These are phyloP conservation scores for Agriopis leucophaearia DNA, from an alignment of 2,888 invertebrate species.

Conservation along the genomic window DNA sequence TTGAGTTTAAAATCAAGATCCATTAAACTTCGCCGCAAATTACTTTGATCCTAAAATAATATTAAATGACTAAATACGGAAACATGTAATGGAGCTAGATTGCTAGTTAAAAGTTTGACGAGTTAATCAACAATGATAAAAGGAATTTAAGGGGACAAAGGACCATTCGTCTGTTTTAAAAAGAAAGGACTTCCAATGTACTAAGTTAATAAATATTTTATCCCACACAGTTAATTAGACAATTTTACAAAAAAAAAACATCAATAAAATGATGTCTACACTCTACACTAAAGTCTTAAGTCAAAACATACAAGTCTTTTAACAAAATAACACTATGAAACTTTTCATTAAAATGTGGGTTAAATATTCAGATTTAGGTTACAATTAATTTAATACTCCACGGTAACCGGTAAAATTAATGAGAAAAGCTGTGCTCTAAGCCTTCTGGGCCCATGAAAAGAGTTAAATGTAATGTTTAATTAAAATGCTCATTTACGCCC, in stretches of 20 bases:
- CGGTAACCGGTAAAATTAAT: conserved; percentile 55
- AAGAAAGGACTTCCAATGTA: background rate
- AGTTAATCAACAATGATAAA: conserved; percentile 1
- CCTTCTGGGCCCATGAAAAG: conserved; percentile 41
- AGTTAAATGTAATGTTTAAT: conserved; percentile 39
- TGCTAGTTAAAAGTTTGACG: background rate
- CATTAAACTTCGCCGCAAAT: background rate
- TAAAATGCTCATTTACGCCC: conserved; percentile 27
- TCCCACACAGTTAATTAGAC: background rate
- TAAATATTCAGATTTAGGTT: conserved; percentile 56
- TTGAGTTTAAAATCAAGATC: background rate
- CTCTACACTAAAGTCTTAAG: conserved; percentile 13
- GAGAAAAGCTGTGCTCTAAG: conserved; percentile 49
- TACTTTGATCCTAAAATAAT: background rate
- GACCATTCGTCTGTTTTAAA: background rate
- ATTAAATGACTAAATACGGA: background rate
- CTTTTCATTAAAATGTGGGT: conserved; percentile 51
- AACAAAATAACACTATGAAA: conserved; percentile 38
- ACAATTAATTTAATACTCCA: conserved; percentile 51
- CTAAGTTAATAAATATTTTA: too few relatives aligned
- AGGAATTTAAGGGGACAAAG: conserved; percentile 2
- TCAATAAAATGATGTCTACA: background rate
- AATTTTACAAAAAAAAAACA: background rate
- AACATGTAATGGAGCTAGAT: background rate
- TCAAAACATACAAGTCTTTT: background rate